phyloP scores from a whole-genome alignment of 2,888 invertebrate genomes.

The Trachelus stipa region DNA sequence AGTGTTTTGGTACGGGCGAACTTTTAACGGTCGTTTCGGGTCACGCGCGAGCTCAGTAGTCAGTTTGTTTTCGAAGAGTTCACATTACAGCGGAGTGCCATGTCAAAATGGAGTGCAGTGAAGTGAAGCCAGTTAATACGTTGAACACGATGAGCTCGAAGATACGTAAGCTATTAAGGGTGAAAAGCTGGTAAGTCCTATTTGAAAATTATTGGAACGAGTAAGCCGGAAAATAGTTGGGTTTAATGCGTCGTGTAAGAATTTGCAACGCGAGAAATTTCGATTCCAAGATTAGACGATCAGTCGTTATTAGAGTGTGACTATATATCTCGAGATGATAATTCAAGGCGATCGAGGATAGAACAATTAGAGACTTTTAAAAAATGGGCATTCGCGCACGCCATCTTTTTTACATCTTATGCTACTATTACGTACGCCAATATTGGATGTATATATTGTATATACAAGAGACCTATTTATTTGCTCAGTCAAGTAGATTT shows the following conservation, averaged over 20 bases:
- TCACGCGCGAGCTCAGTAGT: neutral
- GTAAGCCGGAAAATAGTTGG: neutral
- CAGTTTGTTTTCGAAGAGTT: slow-evolving; percentile 6
- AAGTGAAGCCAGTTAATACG: neutral
- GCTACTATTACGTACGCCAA: neutral
- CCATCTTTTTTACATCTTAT: neutral
- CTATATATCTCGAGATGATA: neutral
- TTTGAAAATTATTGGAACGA: neutral
- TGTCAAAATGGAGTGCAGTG: neutral
- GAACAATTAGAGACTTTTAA: neutral
- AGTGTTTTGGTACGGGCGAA: neutral
- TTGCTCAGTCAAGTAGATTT: neutral
- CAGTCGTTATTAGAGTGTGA: neutral
- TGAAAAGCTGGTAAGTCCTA: neutral
- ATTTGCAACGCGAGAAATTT: neutral
- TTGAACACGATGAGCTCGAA: neutral
- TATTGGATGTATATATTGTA: neutral
- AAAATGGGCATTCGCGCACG: neutral
- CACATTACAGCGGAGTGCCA: neutral
- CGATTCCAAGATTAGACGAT: neutral
- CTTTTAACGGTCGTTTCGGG: slow-evolving; percentile 3
- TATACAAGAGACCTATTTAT: neutral
- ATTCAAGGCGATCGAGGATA: neutral
- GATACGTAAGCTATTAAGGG: neutral
- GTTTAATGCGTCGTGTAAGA: neutral